These are phyloP conservation scores for Malaclemys terrapin DNA, from an alignment of 2,113 vertebrate genomes.

Conservation along the genomic window DNA sequence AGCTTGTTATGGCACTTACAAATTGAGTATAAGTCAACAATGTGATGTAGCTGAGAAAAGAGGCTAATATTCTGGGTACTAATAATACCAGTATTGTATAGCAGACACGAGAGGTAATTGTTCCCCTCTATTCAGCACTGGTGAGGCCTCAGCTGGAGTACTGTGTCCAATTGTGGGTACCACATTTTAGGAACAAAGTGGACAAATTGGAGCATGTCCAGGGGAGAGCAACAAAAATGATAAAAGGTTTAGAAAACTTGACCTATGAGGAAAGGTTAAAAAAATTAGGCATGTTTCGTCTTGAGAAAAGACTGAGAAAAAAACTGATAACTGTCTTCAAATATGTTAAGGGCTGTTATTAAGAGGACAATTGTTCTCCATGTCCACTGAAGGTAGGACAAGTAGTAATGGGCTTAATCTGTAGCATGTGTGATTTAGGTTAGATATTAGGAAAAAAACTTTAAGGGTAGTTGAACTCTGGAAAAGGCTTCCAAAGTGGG, in stretches of 20 bases:
- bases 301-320: neutral
- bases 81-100: neutral
- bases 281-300: neutral
- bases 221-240: neutral
- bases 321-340: too few species aligned
- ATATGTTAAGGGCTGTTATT: too few species aligned
- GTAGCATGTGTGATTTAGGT: neutral
- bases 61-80: neutral
- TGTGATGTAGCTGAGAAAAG: neutral
- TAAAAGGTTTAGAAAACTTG: neutral
- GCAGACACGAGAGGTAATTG: neutral
- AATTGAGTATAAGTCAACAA: neutral
- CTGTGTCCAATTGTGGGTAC: neutral
- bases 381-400: neutral
- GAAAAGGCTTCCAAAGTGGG: neutral
- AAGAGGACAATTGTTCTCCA: too few species aligned
- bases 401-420: neutral
- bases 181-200: neutral
- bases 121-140: neutral
- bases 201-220: neutral
- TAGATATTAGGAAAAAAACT: neutral
- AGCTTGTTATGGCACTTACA: neutral
- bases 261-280: too few species aligned
- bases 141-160: neutral
- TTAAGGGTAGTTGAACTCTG: neutral